A percentile compares a stretch with the other conserved stretches of the same genome.
phyloP scores from a whole-genome alignment of 2,113 vertebrate genomes.

The Vireo altiloquus region DNA sequence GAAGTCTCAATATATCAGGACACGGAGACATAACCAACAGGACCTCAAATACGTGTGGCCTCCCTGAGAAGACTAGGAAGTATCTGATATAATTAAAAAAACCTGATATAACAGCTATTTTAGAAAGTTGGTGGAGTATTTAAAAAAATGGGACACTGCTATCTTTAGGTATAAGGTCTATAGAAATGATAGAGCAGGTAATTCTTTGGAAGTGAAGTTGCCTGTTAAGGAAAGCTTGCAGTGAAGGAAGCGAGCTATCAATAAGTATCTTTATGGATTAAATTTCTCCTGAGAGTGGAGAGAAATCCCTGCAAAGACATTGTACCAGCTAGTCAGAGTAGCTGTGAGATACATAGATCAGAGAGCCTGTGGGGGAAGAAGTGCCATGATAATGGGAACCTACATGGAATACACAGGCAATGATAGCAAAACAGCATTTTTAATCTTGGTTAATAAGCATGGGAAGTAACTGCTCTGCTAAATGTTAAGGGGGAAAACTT shows the following conservation, averaged over 20 bases:
- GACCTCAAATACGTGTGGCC: not conserved
- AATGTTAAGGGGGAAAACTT: not conserved
- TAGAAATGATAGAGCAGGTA: not conserved
- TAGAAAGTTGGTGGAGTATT: not conserved
- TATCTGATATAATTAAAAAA: not conserved
- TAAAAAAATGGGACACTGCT: slow-evolving; percentile 3
- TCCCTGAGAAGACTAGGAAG: not conserved
- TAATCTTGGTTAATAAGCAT: not conserved
- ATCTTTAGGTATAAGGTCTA: not conserved
- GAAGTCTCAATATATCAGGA: not conserved
- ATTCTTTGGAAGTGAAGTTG: not conserved
- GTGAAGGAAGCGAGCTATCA: not conserved
- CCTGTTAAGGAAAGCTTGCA: not conserved
- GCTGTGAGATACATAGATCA: not conserved
- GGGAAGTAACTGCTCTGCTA: not conserved
- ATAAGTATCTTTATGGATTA: not conserved
- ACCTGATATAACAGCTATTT: not conserved
- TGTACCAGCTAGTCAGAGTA: not conserved
- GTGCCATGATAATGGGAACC: not conserved
- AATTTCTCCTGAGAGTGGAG: not conserved
- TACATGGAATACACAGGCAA: not conserved
- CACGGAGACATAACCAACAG: not conserved
- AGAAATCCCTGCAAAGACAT: not conserved
- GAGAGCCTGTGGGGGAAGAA: not conserved
- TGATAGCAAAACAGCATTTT: not conserved